Evolutionary conservation across 2,113 vertebrate genomes (phyloP).

Genomic region (Cyphomyrus discorhynchus): DNA sequence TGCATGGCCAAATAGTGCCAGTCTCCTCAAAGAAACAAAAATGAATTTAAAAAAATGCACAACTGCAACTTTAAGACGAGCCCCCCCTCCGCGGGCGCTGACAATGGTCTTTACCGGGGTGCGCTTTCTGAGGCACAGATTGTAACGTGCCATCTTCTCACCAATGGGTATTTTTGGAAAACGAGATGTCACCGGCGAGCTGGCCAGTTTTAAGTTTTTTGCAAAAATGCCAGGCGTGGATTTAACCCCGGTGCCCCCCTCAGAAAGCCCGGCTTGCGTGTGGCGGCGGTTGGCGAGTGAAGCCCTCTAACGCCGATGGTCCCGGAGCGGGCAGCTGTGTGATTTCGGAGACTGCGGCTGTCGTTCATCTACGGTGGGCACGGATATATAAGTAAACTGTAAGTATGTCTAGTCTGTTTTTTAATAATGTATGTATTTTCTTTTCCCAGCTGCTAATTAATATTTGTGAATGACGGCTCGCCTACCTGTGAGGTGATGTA

Average conservation of each 20-base stretch:
- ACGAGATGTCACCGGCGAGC: constrained; percentile 49
- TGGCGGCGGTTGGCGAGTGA: constrained; percentile 26
- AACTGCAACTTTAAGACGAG: constrained; percentile 23
- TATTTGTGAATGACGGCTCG: neutral
- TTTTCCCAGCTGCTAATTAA: neutral
- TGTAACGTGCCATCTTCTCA: constrained; percentile 77
- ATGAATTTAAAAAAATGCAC: neutral
- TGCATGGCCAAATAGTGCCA: neutral
- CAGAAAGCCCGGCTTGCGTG: constrained; percentile 38
- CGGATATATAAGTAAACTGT: constrained; percentile 41
- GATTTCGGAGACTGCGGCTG: constrained; percentile 67
- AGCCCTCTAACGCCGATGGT: constrained; percentile 37
- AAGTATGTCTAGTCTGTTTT: constrained; percentile 38
- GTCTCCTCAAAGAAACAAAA: neutral
- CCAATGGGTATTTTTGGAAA: constrained; percentile 61
- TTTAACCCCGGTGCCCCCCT: constrained; percentile 36
- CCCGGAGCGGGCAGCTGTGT: constrained; percentile 54
- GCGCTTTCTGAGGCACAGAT: constrained; percentile 10
- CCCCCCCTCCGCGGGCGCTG: constrained; percentile 7
- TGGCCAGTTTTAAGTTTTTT: constrained; percentile 33
- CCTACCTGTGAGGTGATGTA: neutral
- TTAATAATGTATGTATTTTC: neutral
- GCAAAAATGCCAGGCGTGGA: constrained; percentile 43
- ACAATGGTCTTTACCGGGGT: constrained; percentile 26
- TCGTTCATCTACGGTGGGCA: constrained; percentile 54